Evolutionary conservation across 2,113 vertebrate species (phyloP).

Genomic region (Spizaetus ornatus): DNA sequence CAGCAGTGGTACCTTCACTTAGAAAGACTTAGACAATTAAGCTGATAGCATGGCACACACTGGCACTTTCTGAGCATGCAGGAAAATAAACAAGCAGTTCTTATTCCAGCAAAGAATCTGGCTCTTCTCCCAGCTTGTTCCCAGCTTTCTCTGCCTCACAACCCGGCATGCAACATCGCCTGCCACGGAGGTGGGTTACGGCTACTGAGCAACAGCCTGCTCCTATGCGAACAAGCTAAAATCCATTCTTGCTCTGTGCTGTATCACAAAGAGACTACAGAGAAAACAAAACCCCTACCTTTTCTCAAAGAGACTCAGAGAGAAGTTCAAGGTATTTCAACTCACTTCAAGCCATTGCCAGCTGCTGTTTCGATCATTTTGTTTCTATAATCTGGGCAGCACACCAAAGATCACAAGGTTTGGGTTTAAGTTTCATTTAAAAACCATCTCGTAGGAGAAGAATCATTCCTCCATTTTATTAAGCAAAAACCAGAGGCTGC

Average conservation of each 20-base stretch:
- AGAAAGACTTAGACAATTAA: not conserved
- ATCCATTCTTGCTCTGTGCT: not conserved
- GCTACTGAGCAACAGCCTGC: not conserved
- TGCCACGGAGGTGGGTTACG: not conserved
- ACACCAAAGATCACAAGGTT: constrained; percentile 50
- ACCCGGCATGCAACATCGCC: not conserved
- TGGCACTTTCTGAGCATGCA: not conserved
- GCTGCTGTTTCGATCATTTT: constrained; percentile 35
- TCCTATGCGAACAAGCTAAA: not conserved
- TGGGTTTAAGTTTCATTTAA: constrained; percentile 25
- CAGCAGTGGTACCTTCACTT: not conserved
- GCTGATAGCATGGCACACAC: not conserved
- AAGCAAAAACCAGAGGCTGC: not conserved
- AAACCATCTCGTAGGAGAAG: not conserved
- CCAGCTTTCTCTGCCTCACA: not conserved
- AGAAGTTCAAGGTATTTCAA: constrained; percentile 1
- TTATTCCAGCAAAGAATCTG: not conserved
- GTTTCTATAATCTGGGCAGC: constrained; percentile 17
- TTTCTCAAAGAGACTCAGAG: not conserved
- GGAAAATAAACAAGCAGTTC: not conserved
- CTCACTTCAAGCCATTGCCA: not conserved
- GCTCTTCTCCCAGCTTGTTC: not conserved
- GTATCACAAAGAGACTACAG: not conserved
- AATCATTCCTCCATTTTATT: constrained; percentile 13
- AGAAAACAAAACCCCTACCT: not conserved